Evolutionary conservation across 2,888 invertebrate species (phyloP).

Genomic region (Synanthedon andrenaeformis): DNA sequence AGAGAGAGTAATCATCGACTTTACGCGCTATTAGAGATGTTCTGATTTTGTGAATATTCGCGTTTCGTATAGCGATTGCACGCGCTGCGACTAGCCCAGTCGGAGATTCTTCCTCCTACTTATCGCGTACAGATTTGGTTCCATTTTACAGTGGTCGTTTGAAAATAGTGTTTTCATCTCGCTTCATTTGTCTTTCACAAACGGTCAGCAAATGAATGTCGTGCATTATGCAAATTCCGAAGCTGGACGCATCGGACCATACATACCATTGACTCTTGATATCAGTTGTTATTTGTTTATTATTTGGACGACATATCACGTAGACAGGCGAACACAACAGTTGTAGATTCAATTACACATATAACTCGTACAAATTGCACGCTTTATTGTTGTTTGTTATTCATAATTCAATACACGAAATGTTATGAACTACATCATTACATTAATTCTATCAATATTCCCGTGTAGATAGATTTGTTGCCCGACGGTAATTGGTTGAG

Average conservation of each 20-base stretch:
- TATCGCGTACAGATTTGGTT: neutral
- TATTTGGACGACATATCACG: constrained; percentile 21
- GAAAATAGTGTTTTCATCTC: constrained; percentile 10
- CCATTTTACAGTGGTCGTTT: constrained; percentile 8
- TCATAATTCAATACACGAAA: constrained; percentile 27
- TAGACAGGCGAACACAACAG: constrained; percentile 32
- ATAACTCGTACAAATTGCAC: neutral
- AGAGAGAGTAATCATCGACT: constrained; percentile 34
- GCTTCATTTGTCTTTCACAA: constrained; percentile 60
- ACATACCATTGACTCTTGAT: constrained; percentile 15
- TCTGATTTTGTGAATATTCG: constrained; percentile 17
- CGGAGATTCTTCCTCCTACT: neutral
- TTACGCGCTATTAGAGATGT: constrained; percentile 48
- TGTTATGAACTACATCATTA: constrained; percentile 9
- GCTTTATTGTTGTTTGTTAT: constrained; percentile 19
- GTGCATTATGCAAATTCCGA: constrained; percentile 51
- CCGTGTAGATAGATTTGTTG: constrained; percentile 49
- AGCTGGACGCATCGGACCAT: constrained; percentile 28
- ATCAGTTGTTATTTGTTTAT: constrained; percentile 41
- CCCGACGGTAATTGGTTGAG: constrained; percentile 28
- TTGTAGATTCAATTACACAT: neutral
- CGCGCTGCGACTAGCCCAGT: constrained; percentile 12
- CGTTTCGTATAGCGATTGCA: constrained; percentile 9
- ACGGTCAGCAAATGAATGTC: constrained; percentile 46
- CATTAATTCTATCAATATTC: constrained; percentile 45